Conservation (phyloP, 2,113 vertebrate genomes). For the Plecturocebus donacophilus region DNA sequence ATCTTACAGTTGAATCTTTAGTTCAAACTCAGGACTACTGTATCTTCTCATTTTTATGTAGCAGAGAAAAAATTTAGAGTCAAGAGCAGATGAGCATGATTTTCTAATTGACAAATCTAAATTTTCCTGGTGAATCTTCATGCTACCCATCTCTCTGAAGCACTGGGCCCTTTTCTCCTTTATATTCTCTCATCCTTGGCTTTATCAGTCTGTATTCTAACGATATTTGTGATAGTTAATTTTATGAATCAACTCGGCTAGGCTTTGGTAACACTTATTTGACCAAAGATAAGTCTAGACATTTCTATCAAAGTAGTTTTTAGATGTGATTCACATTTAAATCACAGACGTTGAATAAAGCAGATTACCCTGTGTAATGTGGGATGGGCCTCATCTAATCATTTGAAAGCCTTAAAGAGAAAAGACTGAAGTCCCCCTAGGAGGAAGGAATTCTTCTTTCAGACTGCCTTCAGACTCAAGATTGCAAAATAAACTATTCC, state of each 20-base stretch:
- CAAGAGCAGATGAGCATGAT: background rate
- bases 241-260: background rate
- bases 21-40: background rate
- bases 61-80: background rate
- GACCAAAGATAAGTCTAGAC: background rate
- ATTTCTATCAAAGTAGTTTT: background rate
- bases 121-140: background rate
- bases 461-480: background rate
- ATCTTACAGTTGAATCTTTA: background rate
- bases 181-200: background rate
- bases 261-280: background rate
- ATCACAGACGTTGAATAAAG: background rate
- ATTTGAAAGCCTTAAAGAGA: background rate
- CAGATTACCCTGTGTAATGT: background rate
- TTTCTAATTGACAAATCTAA: background rate
- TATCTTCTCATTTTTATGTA: background rate
- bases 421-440: background rate
- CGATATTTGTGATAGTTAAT: background rate
- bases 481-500: background rate
- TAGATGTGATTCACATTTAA: background rate
- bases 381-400: background rate
- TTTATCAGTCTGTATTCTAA: background rate
- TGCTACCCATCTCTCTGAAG: background rate
- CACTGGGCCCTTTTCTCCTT: background rate
- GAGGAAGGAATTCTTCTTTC: background rate